A percentile compares a stretch with the other conserved stretches of the same genome.
These are phyloP conservation scores for Acanthosepion lycidas DNA, from an alignment of 2,888 invertebrate species.

Conservation along the genomic window DNA sequence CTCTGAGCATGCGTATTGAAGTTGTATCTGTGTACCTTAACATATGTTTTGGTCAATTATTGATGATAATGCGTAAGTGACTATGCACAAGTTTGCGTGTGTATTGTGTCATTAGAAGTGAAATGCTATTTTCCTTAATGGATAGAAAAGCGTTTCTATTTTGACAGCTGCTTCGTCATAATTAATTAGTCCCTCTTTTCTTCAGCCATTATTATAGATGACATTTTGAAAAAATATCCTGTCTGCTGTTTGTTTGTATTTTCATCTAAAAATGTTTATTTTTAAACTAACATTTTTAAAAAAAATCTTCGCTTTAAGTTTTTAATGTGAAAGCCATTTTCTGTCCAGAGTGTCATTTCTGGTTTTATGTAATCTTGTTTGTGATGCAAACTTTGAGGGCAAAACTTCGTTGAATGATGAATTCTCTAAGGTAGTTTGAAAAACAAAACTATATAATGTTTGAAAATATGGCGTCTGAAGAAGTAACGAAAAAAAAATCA, in stretches of 20 bases:
- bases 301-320: background rate
- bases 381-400: background rate
- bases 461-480: background rate
- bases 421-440: background rate
- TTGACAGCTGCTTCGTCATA: background rate
- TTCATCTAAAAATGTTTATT: background rate
- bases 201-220: background rate
- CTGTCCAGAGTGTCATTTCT: background rate
- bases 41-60: background rate
- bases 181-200: conserved; percentile 22
- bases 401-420: background rate
- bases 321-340: background rate
- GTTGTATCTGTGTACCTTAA: background rate
- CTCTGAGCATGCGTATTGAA: background rate
- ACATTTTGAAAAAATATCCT: background rate
- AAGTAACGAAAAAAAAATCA: background rate
- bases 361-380: background rate
- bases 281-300: background rate
- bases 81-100: background rate
- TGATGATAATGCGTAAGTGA: background rate
- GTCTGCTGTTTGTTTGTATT: background rate
- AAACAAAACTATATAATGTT: background rate
- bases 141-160: background rate
- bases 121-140: background rate
- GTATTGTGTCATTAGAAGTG: background rate